Conservation (phyloP, 2,888 invertebrate genomes). For the Ormia ochracea region DNA sequence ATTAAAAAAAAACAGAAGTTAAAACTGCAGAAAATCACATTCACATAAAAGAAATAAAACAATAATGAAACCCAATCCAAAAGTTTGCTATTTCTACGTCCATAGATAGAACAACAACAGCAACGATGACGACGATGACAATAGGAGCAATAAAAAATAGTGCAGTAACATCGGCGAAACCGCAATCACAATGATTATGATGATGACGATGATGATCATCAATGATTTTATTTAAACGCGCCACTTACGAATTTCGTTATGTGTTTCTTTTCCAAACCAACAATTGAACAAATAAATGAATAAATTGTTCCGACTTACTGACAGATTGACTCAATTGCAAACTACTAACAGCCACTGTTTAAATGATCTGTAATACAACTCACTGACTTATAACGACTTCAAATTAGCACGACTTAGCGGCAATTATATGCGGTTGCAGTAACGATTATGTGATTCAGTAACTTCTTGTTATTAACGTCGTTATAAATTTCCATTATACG, state of each 20-base stretch:
- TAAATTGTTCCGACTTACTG: conserved; percentile 43
- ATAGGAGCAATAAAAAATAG: background rate
- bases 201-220: background rate
- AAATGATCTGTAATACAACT: background rate
- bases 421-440: background rate
- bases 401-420: too few species aligned
- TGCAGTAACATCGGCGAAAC: conserved; percentile 23
- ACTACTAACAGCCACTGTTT: conserved; percentile 7
- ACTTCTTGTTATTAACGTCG: too few species aligned
- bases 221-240: conserved; percentile 41
- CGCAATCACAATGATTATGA: background rate
- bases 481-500: too few species aligned
- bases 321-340: conserved; percentile 39
- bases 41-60: background rate
- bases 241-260: conserved; percentile 40
- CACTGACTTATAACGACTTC: background rate
- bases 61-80: conserved; percentile 7
- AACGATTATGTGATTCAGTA: too few species aligned
- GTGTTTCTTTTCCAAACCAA: background rate
- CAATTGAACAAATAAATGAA: conserved; percentile 12
- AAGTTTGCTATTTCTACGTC: conserved; percentile 27
- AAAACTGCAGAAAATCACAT: conserved; percentile 5
- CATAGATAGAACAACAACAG: background rate
- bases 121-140: background rate
- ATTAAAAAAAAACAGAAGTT: background rate